These are phyloP conservation scores for Siphamia tubifer DNA, from an alignment of 2,113 vertebrate genomes.

Conservation along the genomic window DNA sequence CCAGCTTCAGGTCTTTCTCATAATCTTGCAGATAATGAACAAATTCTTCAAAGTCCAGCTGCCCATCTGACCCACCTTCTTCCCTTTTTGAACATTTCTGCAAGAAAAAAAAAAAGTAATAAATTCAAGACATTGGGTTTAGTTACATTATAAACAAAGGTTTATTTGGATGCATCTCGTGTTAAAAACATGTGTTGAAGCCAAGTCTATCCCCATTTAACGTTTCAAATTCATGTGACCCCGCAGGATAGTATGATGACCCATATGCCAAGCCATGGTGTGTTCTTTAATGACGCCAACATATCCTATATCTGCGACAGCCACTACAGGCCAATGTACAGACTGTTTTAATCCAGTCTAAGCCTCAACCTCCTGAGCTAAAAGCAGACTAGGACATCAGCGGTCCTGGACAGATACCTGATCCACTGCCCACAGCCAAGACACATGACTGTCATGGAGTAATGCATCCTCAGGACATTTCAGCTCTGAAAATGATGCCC, in stretches of 20 bases:
- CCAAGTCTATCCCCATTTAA: no score
- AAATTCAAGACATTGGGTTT: no score
- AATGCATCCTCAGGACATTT: no score
- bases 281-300: not conserved
- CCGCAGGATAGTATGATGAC: not conserved
- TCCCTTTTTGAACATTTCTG: slow-evolving; percentile 90
- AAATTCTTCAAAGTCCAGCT: slow-evolving; percentile 96
- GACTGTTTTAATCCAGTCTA: slow-evolving; percentile 37
- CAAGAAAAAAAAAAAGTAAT: not conserved
- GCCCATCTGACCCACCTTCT: slow-evolving; percentile 83
- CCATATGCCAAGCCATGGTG: not conserved
- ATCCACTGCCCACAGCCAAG: not conserved
- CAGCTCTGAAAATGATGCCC: no score
- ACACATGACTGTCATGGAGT: not conserved
- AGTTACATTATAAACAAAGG: no score
- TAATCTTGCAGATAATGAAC: slow-evolving; percentile 97
- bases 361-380: slow-evolving; percentile 10
- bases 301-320: slow-evolving; percentile 23
- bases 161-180: no score
- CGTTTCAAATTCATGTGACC: not conserved
- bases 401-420: slow-evolving; percentile 16
- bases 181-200: no score
- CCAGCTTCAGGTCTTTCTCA: slow-evolving; percentile 93
- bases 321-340: not conserved
- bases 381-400: slow-evolving; percentile 21